Evolutionary conservation across 2,888 invertebrate species (phyloP), one percentile per base, ranked within the genome.

Genomic region (Alviniconcha strummeri): DNA sequence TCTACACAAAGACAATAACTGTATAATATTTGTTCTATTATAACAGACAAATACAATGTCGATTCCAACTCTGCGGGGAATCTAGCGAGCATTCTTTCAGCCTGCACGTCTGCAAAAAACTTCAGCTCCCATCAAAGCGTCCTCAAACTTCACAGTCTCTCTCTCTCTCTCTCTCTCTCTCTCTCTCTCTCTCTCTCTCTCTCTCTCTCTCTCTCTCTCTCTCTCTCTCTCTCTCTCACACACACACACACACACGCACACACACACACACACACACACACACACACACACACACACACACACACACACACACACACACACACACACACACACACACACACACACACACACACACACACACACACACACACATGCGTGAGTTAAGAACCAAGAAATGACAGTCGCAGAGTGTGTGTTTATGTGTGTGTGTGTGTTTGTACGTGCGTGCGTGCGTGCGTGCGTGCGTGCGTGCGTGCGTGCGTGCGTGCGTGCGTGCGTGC

Each of bases 401-500:
- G 9, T 36, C n/a, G 7, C 36, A 72, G 5, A 69, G 74, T 52
- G 74, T 74, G 74, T 74, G 74, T 74, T 7, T 76, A 56, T 76
- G 56, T 76, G 56, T 76, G 76, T 55, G 76, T 76, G 76, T 76
- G 76, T 56, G 76, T 76, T 13, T 55, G 76, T 56, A 55, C 13
- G 75, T 55, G 55, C 56, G 76, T 76, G 76, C 56, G 55, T 56
- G 76, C 56, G 76, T 56, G 56, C 56, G 76, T 76, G 76, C 13
- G 76, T 76, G 76, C 56, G 76, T 56, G 76, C 11, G 76, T 56
- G 76, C 13, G 56, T 56, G 76, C 56, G 76, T 56, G 76, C 56
- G 56, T 56, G 76, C 19, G 75, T 75, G 55, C 7, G 75, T 75
- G 75, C n/a, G n/a, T n/a, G n/a, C n/a, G n/a, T n/a, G n/a, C n/a